phyloP scores from a whole-genome alignment of 2,113 vertebrate species.

The Arenaria interpres region DNA sequence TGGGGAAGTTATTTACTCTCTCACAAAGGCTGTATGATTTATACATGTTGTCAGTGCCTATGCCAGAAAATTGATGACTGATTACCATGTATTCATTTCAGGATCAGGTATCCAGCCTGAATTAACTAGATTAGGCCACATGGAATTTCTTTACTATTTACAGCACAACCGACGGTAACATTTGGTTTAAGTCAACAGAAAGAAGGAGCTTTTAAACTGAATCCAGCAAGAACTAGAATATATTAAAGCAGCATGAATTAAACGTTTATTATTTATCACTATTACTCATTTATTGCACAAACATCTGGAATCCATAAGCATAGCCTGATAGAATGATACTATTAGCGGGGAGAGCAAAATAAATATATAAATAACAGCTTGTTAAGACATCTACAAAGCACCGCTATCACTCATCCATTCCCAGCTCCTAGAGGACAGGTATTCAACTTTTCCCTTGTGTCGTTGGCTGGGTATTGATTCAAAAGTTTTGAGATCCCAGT shows the following conservation, averaged over 20 bases:
- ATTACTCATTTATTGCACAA: background rate
- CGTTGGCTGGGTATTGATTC: background rate
- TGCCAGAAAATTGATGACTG: conserved; percentile 16
- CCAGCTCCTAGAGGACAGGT: background rate
- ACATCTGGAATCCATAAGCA: conserved; percentile 40
- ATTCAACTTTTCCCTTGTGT: no score
- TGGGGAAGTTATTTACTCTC: background rate
- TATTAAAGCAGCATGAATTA: background rate
- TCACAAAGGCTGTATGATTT: background rate
- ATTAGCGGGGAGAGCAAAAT: background rate
- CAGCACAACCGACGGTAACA: background rate
- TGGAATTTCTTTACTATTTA: conserved; percentile 19
- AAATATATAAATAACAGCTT: background rate
- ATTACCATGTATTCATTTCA: background rate
- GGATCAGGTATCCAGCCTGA: conserved; percentile 19
- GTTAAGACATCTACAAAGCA: background rate
- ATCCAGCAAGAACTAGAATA: background rate
- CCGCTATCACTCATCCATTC: background rate
- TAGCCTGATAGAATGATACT: background rate
- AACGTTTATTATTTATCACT: background rate
- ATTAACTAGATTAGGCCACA: background rate
- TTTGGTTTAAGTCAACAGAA: background rate
- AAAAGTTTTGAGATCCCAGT: background rate
- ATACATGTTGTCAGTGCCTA: background rate
- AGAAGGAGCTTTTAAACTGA: background rate